Base-by-base conservation (phyloP, 2,888 invertebrate genomes). In the Congeria kusceri region DNA sequence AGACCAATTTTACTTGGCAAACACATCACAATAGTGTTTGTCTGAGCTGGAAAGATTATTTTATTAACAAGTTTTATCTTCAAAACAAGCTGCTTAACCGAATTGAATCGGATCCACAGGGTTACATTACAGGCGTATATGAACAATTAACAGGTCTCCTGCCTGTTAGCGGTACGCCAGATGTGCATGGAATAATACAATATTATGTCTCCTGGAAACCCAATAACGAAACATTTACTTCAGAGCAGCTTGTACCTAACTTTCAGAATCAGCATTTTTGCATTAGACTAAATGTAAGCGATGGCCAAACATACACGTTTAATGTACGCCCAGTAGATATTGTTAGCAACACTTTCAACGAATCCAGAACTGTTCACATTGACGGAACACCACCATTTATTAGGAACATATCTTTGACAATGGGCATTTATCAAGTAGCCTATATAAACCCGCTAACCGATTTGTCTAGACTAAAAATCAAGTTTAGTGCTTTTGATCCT, bases 61-160 rank as follows among this genome's bases (percentile, higher is more conserved):
- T 63, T 20, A 18, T 46, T 25, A 63, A 63, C 63, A 47, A 44
- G 3, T 57, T 72, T 15, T 59, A 81, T 27, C 18, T 56, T 18
- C n/a, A 57, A 25, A 77, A 70, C 27, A 74, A 80, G 39, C 57
- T 71, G 1, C 68, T 87, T 13, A 63, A 66, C 18, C 76, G 71
- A 3, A 80, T 87, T 5, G 53, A 62, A 15, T n/a, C 59, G 1
- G 78, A 84, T n/a, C 68, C 59, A n/a, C 47, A 63, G 18, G 77
- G 61, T 15, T 28, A 63, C 1, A 77, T 87, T 18, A 5, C n/a
- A 2, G 80, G 75, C 3, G 56, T 61, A 3, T 87, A 87, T 57
- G 87, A 87, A 23, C 85, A 87, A 49, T 71, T 44, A 25, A 59
- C 68, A 18, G 85, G 84, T n/a, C 4, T 46, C 5, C 59, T 87